Conservation (phyloP, 1,140 invertebrate species). For the Papilio machaon region DNA sequence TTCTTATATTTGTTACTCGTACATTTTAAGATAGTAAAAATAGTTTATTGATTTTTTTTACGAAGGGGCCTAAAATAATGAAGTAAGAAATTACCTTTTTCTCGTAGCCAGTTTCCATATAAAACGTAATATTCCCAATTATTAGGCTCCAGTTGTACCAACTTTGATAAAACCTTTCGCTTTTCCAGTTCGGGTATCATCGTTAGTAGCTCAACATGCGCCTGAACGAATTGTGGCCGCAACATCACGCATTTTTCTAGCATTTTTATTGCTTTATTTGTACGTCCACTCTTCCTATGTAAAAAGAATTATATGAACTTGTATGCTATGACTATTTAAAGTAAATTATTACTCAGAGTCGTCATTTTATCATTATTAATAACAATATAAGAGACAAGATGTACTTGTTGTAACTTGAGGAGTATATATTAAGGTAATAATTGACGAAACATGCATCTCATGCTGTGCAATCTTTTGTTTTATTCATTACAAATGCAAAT, state of each 20-base stretch:
- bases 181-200: slow-evolving; percentile 82
- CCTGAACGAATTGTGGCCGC: slow-evolving; percentile 86
- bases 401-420: no score
- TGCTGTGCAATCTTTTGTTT: no score
- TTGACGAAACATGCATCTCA: no score
- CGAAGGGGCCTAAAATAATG: neutral
- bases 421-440: no score
- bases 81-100: slow-evolving; percentile 80
- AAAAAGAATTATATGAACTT: slow-evolving; percentile 43
- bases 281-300: slow-evolving; percentile 85
- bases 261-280: slow-evolving; percentile 85
- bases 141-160: slow-evolving; percentile 84
- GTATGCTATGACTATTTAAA: neutral
- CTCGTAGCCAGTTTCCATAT: slow-evolving; percentile 86
- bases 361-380: neutral
- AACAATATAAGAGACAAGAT: no score
- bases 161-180: slow-evolving; percentile 80
- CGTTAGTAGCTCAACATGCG: slow-evolving; percentile 85
- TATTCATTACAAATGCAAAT: no score
- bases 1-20: no score
- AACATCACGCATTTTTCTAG: slow-evolving; percentile 85
- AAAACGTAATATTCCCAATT: slow-evolving; percentile 86
- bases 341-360: neutral
- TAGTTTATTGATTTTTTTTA: neutral
- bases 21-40: neutral